Percentiles rank a stretch among this genome's conserved stretches.
Evolutionary conservation across 2,888 invertebrate genomes (phyloP).

Genomic region (Leptinotarsa haldemani): DNA sequence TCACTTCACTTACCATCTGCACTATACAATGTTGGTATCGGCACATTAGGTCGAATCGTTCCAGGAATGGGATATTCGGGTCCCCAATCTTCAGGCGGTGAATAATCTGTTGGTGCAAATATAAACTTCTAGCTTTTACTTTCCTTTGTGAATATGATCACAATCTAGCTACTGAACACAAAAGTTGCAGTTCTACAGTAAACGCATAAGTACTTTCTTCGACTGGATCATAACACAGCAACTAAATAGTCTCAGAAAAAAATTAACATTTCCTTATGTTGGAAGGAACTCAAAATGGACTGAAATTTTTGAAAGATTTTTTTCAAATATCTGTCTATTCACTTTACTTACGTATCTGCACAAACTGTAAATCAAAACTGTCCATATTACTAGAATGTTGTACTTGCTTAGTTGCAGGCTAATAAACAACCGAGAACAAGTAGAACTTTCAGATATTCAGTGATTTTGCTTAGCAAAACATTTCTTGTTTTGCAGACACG

Average conservation of each 20-base stretch:
- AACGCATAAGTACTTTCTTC: not conserved
- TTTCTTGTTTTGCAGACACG: too few relatives aligned
- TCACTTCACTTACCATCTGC: slow-evolving; percentile 71
- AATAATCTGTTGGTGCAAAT: slow-evolving; percentile 62
- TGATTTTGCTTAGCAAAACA: too few relatives aligned
- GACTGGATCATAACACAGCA: not conserved
- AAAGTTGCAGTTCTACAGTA: slow-evolving; percentile 15
- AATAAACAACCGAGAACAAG: too few relatives aligned
- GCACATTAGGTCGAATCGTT: slow-evolving; percentile 72
- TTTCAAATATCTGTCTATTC: too few relatives aligned
- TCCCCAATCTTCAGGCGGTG: slow-evolving; percentile 73
- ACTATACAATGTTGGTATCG: slow-evolving; percentile 85
- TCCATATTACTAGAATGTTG: too few relatives aligned
- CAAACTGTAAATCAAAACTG: too few relatives aligned
- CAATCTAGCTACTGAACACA: slow-evolving; percentile 34
- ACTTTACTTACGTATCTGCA: too few relatives aligned
- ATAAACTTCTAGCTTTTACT: slow-evolving; percentile 43
- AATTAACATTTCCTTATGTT: too few relatives aligned
- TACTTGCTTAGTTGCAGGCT: too few relatives aligned
- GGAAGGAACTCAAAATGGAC: too few relatives aligned
- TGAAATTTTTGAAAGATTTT: too few relatives aligned
- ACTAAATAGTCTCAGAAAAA: not conserved
- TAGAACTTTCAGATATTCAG: too few relatives aligned
- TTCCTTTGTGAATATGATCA: slow-evolving; percentile 18
- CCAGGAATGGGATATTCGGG: slow-evolving; percentile 72